Percentiles rank a stretch among this genome's conserved stretches.
These are phyloP conservation scores for Channa maculata DNA, from an alignment of 2,113 vertebrate genomes.

Conservation along the genomic window DNA sequence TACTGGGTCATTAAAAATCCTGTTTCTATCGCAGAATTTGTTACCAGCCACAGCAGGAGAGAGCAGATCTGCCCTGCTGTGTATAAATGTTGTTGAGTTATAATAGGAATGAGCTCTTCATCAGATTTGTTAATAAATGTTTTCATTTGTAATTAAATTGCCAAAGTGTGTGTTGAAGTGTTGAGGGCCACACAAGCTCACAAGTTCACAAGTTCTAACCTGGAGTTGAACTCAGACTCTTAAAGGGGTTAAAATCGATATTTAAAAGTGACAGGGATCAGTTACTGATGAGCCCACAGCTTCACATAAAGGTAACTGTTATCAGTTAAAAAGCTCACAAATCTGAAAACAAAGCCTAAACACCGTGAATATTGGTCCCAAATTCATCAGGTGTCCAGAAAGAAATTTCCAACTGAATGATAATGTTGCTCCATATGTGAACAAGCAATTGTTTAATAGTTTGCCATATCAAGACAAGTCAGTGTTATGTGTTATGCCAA, in stretches of 20 bases:
- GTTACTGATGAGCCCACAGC: no score
- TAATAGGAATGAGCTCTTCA: conserved; percentile 5
- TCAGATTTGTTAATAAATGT: conserved; percentile 28
- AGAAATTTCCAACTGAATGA: no score
- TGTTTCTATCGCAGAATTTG: background rate
- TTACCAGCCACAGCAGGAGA: background rate
- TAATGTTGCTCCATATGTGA: no score
- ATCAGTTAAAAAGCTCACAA: no score
- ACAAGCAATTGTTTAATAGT: no score
- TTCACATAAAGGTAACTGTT: no score
- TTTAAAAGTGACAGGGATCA: background rate
- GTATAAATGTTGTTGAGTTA: background rate
- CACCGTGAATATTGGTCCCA: no score
- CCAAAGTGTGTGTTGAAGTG: background rate
- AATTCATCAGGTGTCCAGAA: no score
- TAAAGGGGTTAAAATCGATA: background rate
- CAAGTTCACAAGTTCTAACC: background rate
- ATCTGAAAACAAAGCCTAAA: no score
- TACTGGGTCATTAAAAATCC: conserved; percentile 8
- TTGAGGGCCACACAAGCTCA: background rate
- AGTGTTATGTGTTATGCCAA: no score
- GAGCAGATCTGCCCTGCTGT: conserved; percentile 24
- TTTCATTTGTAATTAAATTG: conserved; percentile 23
- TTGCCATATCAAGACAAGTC: no score
- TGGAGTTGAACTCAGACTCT: background rate